A percentile compares a stretch with the other conserved stretches of the same genome.
These are phyloP conservation scores for Delphinapterus leucas DNA, from an alignment of 2,113 vertebrate genomes.

Conservation along the genomic window DNA sequence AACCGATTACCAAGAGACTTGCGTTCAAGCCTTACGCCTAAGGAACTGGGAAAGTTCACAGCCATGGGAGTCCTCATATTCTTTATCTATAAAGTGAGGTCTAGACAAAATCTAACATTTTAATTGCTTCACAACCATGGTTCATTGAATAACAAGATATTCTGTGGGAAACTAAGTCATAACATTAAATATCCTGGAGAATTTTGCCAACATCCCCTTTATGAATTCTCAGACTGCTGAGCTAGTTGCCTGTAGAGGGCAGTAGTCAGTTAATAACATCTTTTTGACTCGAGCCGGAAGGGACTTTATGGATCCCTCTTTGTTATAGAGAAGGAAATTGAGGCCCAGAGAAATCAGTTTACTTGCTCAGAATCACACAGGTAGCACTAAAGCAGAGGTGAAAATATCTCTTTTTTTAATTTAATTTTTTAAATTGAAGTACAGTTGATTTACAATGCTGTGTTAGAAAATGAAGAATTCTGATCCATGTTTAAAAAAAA, in stretches of 20 bases:
- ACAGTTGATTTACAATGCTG: background rate
- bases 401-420: background rate
- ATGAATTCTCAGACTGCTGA: background rate
- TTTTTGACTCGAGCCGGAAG: conserved; percentile 4
- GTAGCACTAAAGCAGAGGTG: background rate
- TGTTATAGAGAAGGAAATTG: background rate
- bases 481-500: background rate
- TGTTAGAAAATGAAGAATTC: background rate
- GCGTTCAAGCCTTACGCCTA: background rate
- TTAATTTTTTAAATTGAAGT: background rate
- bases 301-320: background rate
- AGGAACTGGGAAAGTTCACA: background rate
- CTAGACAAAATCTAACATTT: conserved; percentile 7
- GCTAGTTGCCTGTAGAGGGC: conserved; percentile 68
- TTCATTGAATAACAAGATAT: background rate
- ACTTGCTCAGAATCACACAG: background rate
- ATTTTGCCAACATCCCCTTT: background rate
- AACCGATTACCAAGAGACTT: background rate
- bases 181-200: background rate
- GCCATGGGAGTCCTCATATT: background rate
- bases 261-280: conserved; percentile 61
- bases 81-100: background rate
- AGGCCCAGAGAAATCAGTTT: background rate
- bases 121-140: background rate
- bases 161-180: background rate